Base-by-base conservation (phyloP, 2,888 invertebrate species). In the Sepiola atlantica region DNA sequence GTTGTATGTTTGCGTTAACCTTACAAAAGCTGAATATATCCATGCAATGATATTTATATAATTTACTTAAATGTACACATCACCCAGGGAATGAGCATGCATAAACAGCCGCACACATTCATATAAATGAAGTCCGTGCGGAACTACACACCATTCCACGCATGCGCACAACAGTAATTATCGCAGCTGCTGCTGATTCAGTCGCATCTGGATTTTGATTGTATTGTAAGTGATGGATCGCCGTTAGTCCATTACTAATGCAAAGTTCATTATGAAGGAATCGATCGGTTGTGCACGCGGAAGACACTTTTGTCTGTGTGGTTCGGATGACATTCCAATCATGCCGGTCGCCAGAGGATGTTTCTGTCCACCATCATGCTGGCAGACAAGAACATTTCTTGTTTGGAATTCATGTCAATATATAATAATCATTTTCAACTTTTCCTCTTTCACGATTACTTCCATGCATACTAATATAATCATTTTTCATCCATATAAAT, bases 301-400 rank as follows among this genome's bases (percentile, higher is more conserved):
- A 45, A 45, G 45, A 14, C 16, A n/a, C n/a, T 57, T 77, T 77
- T 77, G 77, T 77, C 77, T 77, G n/a, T n/a, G 77, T 77, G 14
- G 77, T 32, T 77, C 77, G 77, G 77, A n/a, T 77, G 77, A 77
- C 77, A 77, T 77, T 77, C 77, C 77, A 77, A n/a, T 77, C 77
- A 32, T 77, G n/a, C 77, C n/a, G 77, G 32, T 14, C 77, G 32
- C n/a, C 77, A 14, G 77, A 77, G 77, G 77, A 77, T 77, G n/a
- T 3, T 77, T n/a, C 77, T 77, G 77, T 77, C 77, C 18, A n/a
- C 77, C 14, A 77, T 77, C 16, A 16, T 32, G 77, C 77, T n/a
- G 77, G 16, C n/a, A n/a, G n/a, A 14, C n/a, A 32, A 77, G n/a
- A 77, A 45, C 4, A 77, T 77, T 77, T 77, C 77, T 77, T 77